Evolutionary conservation across 2,797 vertebrate genomes (phyloP).

Genomic region (Phoebastria nigripes): DNA sequence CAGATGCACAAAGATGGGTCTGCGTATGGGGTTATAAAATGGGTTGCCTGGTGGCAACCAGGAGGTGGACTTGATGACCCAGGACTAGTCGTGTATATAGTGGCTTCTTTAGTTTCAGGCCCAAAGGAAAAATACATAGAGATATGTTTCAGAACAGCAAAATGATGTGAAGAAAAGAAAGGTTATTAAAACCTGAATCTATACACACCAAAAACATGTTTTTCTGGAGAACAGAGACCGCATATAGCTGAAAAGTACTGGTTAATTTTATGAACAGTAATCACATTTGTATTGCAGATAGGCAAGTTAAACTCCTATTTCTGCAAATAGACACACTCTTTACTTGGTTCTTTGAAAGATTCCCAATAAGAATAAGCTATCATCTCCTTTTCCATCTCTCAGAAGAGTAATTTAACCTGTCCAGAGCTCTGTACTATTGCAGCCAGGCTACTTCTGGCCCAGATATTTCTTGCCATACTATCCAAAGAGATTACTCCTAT

Average conservation of each 20-base stretch:
- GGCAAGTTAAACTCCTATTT: neutral
- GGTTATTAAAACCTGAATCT: neutral
- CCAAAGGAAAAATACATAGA: neutral
- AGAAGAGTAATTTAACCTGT: neutral
- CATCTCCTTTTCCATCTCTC: neutral
- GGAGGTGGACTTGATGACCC: neutral
- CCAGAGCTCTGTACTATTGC: neutral
- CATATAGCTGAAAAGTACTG: neutral
- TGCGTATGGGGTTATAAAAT: neutral
- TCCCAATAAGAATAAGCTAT: neutral
- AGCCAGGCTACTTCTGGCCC: neutral
- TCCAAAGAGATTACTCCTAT: neutral
- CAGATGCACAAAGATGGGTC: neutral
- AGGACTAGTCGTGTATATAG: too few relatives aligned
- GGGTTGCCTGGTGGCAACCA: neutral
- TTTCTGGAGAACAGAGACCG: neutral
- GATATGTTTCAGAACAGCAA: neutral
- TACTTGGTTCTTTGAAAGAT: neutral
- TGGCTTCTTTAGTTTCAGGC: rapidly evolving
- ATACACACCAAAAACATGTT: rapidly evolving
- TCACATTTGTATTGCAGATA: neutral
- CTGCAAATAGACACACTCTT: neutral
- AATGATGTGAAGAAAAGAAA: neutral
- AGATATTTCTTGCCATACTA: neutral
- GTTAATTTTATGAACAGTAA: neutral